Base-by-base conservation (phyloP, 2,888 invertebrate genomes). In the Drosophila yooni region DNA sequence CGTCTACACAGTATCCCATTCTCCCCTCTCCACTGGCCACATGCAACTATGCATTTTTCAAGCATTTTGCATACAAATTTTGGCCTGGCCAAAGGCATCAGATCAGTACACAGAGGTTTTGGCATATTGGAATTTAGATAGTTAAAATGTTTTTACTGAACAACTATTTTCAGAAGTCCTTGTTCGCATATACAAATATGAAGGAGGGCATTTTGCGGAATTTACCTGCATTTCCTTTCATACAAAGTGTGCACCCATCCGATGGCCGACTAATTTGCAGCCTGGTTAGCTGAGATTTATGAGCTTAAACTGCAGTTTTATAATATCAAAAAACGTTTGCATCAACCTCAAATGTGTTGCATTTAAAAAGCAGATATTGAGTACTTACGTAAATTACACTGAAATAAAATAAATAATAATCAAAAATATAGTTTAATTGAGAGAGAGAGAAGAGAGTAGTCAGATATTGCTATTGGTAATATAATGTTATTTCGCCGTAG, bases 21-120 rank as follows among this genome's bases (percentile, higher is more conserved):
- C 21, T 21, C 21, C 46, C 27, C 36, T 2, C 8, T 13, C 11
- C 70, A 25, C 62, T 43, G 65, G 15, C 38, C 54, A 78, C 81
- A 79, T 81, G 76, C 76, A 74, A 79, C 79, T 78, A 79, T 81
- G 81, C 81, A 81, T 81, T 81, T 81, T 81, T 81, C 70, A 81
- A 81, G 81, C 81, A 79, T 76, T 81, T 81, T 76, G 81, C 81
- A 81, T 81, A 81, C 81, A 81, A 73, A 76, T 78, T 81, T 78
- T 56, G 66, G 46, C 57, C 59, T 43, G 65, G 57, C 71, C 61
- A 71, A 64, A 63, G 52, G 61, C 69, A 70, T 52, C 70, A 52
- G 27, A 53, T 61, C 56, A 38, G 38, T 31, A 63, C 52, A 50
- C 34, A 52, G 34, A 36, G 50, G 59, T 13, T 25, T 33, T 58